phyloP scores from a whole-genome alignment of 2,888 invertebrate genomes.

The Patella pellucida region DNA sequence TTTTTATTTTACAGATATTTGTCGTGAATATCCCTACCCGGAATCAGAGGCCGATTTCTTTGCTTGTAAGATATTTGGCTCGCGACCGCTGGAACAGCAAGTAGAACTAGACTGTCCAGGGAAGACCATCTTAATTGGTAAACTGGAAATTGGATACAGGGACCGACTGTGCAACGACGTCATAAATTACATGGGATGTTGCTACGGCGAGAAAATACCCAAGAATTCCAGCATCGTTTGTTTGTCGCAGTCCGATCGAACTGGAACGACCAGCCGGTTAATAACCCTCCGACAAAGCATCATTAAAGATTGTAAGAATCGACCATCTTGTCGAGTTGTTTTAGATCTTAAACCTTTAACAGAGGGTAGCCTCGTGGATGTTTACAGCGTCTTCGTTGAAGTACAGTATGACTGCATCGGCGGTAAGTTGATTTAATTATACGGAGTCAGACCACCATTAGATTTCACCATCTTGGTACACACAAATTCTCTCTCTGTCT shows the following conservation, averaged over 20 bases:
- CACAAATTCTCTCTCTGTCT: no score
- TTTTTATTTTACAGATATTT: background rate
- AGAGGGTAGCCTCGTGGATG: background rate
- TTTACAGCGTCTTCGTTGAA: background rate
- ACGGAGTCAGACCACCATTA: no score
- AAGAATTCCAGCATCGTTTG: background rate
- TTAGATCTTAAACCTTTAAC: background rate
- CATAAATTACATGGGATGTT: background rate
- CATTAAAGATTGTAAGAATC: background rate
- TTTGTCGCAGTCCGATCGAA: background rate
- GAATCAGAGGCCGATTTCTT: no score
- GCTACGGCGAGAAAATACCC: background rate
- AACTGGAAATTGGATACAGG: slow-evolving; percentile 1
- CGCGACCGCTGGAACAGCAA: no score
- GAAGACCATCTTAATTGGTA: background rate
- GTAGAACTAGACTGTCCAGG: no score
- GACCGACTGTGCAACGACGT: background rate
- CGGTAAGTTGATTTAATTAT: background rate
- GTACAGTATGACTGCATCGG: background rate
- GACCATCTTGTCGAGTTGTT: background rate
- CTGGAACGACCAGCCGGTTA: background rate
- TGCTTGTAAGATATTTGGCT: no score
- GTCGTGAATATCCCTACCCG: background rate
- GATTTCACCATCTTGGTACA: no score
- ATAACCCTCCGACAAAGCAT: background rate